Base-by-base conservation (phyloP, 2,888 invertebrate genomes). In the Operophtera brumata region DNA sequence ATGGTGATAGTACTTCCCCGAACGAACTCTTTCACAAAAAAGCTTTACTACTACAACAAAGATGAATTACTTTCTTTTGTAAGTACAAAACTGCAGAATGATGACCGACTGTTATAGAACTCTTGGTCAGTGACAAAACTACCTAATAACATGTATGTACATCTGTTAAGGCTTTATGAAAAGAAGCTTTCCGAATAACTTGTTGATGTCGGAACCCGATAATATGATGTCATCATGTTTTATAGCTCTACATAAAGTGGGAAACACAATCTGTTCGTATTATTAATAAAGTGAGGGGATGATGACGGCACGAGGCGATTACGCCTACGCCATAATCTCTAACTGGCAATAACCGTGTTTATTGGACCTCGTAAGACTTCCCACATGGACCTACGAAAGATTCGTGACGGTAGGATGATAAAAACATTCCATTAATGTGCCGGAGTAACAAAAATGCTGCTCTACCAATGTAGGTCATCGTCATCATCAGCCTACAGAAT, bases 281-380 rank as follows among this genome's bases (percentile, higher is more conserved):
- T 20, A 36, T 42, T 54, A 49, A 41, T 45, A 42, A 45, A 54
- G 39, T 32, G 13, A 42, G 47, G 28, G 36, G 37, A 30, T 20
- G 35, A 46, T 54, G 49, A 37, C 41, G 26, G 46, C 49, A 49
- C 37, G 39, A 45, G 41, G 37, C n/a, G 28, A 54, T 49, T 49
- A 54, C 49, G 36, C 12, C 26, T n/a, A 28, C 54, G 40, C 36
- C 45, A 40, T 54, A 34, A 54, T 49, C 54, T 41, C 43, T 47
- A 47, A 54, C 46, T 37, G 53, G 47, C 47, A 44, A 40, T 53
- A 47, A 54, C 32, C 40, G n/a, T 44, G 44, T 54, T 49, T 54
- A 54, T 49, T 49, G 49, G 41, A 36, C 37, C 46, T 47, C 36
- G 48, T 30, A 48, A 28, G 34, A 44, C 53, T 53, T 43, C n/a